Evolutionary conservation across 2,113 vertebrate genomes (phyloP), one percentile per base, ranked within the genome.

Genomic region (Muntiacus muntjak): DNA sequence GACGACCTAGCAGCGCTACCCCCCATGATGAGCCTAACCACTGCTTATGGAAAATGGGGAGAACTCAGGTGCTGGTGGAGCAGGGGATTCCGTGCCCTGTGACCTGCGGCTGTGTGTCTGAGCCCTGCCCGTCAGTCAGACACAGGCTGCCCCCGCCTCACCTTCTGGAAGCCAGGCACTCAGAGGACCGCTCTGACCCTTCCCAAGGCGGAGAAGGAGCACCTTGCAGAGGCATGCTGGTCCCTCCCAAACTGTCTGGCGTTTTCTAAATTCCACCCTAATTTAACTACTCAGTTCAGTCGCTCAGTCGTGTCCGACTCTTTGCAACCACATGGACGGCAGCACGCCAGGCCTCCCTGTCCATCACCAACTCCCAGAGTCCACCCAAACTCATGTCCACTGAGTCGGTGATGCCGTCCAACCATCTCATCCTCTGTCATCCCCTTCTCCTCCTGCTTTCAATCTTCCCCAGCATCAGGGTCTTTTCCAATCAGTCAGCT

Each of bases 171-270:
- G 25, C 19, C 9, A 16, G 33, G 3, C 12, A 5, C 2, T 8
- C 4, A 1, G 10, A 50, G 1, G 17, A 45, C 36, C 1, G 0
- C 1, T 33, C 1, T 28, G 45, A 36, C n/a, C 2, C 19, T 81
- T 26, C 2, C 54, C 4, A 36, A 64, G 47, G 52, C 3, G 2
- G 2, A 83, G 8, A 76, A 36, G 1, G 4, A 58, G 11, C 15
- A 26, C 1, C 25, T 74, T 23, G 26, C 30, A 76, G 25, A 87
- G 9, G 4, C 26, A 43, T 67, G 76, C 11, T 78, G 23, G 15
- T 57, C 12, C 6, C 6, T 87, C 90, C 15, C 33, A 16, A 45
- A 60, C 7, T 76, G 71, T 85, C 47, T 11, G 36, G 14, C 30
- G 5, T 12, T 85, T 79, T 57, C 47, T 57, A 67, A 92, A 94